phyloP scores from a whole-genome alignment of 2,888 invertebrate species.

The Tachina fera region DNA sequence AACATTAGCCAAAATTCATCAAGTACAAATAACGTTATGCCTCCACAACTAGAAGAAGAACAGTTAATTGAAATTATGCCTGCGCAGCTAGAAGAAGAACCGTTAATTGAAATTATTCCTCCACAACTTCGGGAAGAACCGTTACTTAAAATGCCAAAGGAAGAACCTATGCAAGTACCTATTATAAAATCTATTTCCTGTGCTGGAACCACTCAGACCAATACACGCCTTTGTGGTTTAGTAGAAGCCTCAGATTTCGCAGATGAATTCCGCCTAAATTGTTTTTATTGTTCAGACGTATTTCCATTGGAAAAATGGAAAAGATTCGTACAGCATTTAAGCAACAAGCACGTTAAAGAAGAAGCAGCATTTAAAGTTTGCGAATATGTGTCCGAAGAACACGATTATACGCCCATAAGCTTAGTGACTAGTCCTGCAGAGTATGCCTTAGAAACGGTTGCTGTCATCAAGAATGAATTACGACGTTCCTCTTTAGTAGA shows the following conservation, averaged over 20 bases:
- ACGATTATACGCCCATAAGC: slow-evolving; percentile 36
- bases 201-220: slow-evolving; percentile 28
- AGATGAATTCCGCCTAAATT: slow-evolving; percentile 46
- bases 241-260: slow-evolving; percentile 28
- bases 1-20: too few species aligned
- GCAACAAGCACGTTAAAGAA: slow-evolving; percentile 12
- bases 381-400: slow-evolving; percentile 36
- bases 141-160: neutral
- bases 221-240: slow-evolving; percentile 32
- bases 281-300: slow-evolving; percentile 42
- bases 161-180: neutral
- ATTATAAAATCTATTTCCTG: slow-evolving; percentile 21
- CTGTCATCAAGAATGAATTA: neutral
- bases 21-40: too few species aligned
- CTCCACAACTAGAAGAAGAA: too few species aligned
- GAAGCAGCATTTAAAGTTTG: slow-evolving; percentile 26
- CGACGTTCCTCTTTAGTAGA: neutral
- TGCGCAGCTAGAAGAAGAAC: slow-evolving; percentile 10
- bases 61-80: neutral
- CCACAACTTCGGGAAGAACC: neutral
- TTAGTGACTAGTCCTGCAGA: neutral
- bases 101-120: neutral
- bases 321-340: slow-evolving; percentile 31
- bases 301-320: slow-evolving; percentile 44
- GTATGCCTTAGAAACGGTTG: neutral